A percentile compares a stretch with the other conserved stretches of the same genome.
Evolutionary conservation across 2,113 vertebrate species (phyloP).

Genomic region (Todiramphus chloris): DNA sequence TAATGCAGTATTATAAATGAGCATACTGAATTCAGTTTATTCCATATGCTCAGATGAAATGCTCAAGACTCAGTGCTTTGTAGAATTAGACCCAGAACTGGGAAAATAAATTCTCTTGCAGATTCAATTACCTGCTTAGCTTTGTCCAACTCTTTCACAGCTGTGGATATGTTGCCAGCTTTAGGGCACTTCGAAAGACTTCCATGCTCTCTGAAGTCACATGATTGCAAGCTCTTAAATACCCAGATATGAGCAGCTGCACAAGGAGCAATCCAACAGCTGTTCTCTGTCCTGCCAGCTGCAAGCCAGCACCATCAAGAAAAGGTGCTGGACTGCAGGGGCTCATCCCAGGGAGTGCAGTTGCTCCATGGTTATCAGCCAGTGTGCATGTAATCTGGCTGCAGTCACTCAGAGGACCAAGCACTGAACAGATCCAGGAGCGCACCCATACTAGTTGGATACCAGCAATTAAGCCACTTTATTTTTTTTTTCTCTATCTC

Average conservation of each 20-base stretch:
- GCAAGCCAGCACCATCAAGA: background rate
- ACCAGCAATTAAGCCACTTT: background rate
- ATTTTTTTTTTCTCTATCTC: background rate
- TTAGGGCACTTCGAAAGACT: conserved; percentile 6
- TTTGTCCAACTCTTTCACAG: background rate
- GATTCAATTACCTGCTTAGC: background rate
- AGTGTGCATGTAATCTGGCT: rapidly evolving
- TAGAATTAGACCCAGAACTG: background rate
- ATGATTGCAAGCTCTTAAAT: background rate
- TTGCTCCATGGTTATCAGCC: background rate
- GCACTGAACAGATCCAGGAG: background rate
- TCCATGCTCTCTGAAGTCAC: background rate
- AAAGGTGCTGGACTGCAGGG: background rate
- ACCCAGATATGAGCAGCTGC: conserved; percentile 40
- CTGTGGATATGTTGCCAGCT: background rate
- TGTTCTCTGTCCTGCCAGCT: conserved; percentile 19
- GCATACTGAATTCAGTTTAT: background rate
- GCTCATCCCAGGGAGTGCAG: background rate
- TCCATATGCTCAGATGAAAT: background rate
- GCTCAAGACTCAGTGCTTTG: background rate
- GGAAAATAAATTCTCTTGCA: background rate
- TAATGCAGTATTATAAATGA: background rate
- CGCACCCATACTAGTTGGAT: rapidly evolving
- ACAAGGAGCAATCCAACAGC: conserved; percentile 36
- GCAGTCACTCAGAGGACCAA: background rate